Conservation (phyloP, 2,113 vertebrate species). For the Elachura formosa region DNA sequence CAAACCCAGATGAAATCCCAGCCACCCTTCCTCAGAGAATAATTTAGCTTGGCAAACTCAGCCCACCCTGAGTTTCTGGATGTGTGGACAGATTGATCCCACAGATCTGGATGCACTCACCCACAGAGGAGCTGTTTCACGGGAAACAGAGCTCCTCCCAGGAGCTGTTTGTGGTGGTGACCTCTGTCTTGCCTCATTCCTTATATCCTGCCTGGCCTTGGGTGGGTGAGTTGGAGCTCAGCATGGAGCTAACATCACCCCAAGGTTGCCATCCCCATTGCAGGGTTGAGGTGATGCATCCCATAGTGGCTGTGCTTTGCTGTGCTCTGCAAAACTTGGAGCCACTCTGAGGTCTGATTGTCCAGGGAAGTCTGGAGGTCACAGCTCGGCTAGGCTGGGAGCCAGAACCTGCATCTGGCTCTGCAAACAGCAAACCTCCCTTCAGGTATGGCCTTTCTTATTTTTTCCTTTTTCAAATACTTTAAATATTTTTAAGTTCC, state of each 20-base stretch:
- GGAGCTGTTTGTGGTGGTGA: not conserved
- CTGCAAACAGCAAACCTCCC: not conserved
- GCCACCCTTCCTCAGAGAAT: not conserved
- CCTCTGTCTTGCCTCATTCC: not conserved
- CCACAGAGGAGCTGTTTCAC: not conserved
- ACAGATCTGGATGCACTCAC: not conserved
- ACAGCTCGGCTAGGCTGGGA: not conserved
- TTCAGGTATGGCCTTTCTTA: not conserved
- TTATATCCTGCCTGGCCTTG: not conserved
- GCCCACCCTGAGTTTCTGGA: not conserved
- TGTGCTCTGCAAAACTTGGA: not conserved
- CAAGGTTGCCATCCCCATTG: not conserved
- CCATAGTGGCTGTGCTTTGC: not conserved
- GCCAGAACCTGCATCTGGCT: not conserved
- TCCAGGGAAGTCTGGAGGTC: not conserved
- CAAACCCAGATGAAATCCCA: not conserved
- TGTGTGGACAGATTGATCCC: not conserved
- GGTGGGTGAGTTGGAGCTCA: not conserved
- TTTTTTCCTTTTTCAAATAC: not conserved
- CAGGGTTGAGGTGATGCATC: too few relatives aligned
- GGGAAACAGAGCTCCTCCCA: not conserved
- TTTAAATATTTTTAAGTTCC: not conserved
- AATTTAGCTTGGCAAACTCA: not conserved
- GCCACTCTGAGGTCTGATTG: not conserved
- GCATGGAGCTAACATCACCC: rapidly evolving